Evolutionary conservation across 2,888 invertebrate species (phyloP), one percentile per base, ranked within the genome.

Genomic region (Rhynchonema sp.): DNA sequence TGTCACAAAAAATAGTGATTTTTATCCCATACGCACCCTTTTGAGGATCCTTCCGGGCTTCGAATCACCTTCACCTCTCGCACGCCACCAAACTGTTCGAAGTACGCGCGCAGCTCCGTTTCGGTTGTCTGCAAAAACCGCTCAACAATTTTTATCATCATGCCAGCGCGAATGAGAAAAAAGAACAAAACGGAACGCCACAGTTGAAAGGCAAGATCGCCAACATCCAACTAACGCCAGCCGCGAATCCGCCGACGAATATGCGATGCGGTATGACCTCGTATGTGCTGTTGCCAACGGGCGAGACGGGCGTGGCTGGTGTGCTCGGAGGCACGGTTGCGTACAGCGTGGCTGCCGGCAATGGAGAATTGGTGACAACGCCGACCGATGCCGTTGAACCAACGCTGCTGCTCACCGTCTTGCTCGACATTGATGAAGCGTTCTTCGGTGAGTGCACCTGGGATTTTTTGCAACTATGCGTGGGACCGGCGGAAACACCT

Each of bases 221-320:
- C n/a, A n/a, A n/a, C n/a, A n/a, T n/a, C n/a, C n/a, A n/a, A 65
- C 69, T 65, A 63, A 74, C 74, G 71, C 85, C 87, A 69, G 87
- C 82, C 60, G 90, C 86, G 70, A 94, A 91, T 28, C 92, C 94
- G 61, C 94, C 92, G 58, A 94, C 92, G 76, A 94, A 94, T 70
- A 94, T 87, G 69, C 92, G 69, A 76, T 91, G 91, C 62, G 91
- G 91, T 69, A 92, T 87, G 63, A 90, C 57, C 38, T 64, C 65
- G 30, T 63, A 64, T 1, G 28, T 60, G 30, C 26, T n/a, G 26
- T 56, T 23, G 61, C 30, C 60, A 61, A 20, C 61, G 62, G 25
- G 63, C 59, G 59, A 54, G 2, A 17, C 17, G 6, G 54, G 54
- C 27, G 54, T 54, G 30, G 30, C 38, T 23, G 30, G 54, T 30